Evolutionary conservation across 2,888 invertebrate species (phyloP), one percentile per base, ranked within the genome.

Genomic region (Lypha dubia): DNA sequence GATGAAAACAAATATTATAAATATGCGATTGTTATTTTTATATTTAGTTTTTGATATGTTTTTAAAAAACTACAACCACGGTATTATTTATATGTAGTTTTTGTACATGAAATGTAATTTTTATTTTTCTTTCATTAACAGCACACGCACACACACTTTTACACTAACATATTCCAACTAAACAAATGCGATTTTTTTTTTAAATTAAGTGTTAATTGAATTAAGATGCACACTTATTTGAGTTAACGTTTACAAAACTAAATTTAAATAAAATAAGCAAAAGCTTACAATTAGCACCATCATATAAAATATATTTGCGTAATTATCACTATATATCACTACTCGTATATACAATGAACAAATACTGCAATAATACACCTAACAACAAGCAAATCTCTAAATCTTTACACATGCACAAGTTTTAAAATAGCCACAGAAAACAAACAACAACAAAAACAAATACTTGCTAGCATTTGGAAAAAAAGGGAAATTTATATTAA

Each of bases 201-300:
- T 68, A 75, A 74, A 22, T 22, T 38, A 63, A 63, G 81, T 82
- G 81, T 74, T 79, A 84, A 84, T 81, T 82, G n/a, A 81, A 68
- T 81, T 77, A 84, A 74, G 81, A 32, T 81, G 46, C 63, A 70
- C 53, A 70, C 56, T 65, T 79, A 22, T 58, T 49, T 46, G 46
- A 20, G 32, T 56, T 8, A 8, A 1, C 5, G 41, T 32, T 2
- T 32, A 13, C 20, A 17, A n/a, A 17, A 49, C n/a, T n/a, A n/a
- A n/a, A n/a, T n/a, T n/a, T n/a, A n/a, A n/a, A n/a, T n/a, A 38
- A 49, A 56, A 71, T 41, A 63, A 32, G 24, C 63, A 70, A 80
- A 79, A 74, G 22, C 74, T 63, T 60, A n/a, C 49, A 84, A 79
- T 79, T 81, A 84, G 65, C 75, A 75, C 70, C 24, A 68, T 63